Percentiles rank a stretch among this genome's conserved stretches.
These are phyloP conservation scores for Cosmia trapezina DNA, from an alignment of 2,888 invertebrate genomes.

Conservation along the genomic window DNA sequence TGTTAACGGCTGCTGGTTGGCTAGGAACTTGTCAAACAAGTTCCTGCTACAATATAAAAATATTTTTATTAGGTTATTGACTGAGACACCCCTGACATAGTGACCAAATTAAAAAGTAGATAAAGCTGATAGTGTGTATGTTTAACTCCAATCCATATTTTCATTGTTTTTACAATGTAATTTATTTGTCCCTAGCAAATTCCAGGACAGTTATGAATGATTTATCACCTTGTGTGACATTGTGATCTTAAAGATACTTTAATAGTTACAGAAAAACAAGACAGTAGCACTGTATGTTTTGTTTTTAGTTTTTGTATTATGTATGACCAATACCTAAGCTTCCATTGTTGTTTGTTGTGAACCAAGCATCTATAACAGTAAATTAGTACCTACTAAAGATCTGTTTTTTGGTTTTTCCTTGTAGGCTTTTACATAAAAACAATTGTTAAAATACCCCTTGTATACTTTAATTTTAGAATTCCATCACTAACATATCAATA, in stretches of 20 bases:
- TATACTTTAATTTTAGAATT: no score
- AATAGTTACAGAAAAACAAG: background rate
- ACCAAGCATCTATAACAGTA: background rate
- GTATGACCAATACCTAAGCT: background rate
- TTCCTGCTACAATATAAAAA: slow-evolving; percentile 18
- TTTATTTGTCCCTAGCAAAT: background rate
- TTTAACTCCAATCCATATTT: background rate
- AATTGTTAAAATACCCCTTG: background rate
- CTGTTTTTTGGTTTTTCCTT: background rate
- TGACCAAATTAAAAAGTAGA: slow-evolving; percentile 44
- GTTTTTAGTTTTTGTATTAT: slow-evolving; percentile 4
- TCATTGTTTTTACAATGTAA: background rate
- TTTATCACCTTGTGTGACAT: slow-evolving; percentile 49
- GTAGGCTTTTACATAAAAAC: background rate
- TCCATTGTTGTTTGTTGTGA: slow-evolving; percentile 1
- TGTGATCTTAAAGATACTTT: slow-evolving; percentile 8
- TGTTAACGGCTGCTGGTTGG: slow-evolving; percentile 32
- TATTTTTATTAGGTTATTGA: slow-evolving; percentile 54
- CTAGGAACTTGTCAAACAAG: slow-evolving; percentile 29
- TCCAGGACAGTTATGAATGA: background rate
- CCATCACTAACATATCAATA: no score
- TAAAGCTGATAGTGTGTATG: slow-evolving; percentile 22
- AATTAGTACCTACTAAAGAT: background rate
- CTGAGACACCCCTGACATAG: slow-evolving; percentile 41
- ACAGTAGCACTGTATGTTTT: slow-evolving; percentile 13